Evolutionary conservation across 2,113 vertebrate genomes (phyloP).

Genomic region (Lepus europaeus): DNA sequence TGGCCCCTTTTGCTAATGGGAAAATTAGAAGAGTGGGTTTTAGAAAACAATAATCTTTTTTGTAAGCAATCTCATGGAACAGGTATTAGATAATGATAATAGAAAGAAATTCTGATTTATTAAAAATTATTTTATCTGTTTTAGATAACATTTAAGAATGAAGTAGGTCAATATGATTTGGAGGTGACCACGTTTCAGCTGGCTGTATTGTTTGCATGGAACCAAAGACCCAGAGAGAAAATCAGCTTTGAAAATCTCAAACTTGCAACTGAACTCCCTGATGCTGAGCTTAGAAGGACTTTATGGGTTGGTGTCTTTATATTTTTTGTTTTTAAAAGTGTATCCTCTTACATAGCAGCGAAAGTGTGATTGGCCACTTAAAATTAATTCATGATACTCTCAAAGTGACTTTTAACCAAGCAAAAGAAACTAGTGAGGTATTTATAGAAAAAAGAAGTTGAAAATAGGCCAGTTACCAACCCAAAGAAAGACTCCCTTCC

Average conservation of each 20-base stretch:
- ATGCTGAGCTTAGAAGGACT: conserved; percentile 98
- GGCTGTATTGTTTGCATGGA: conserved; percentile 98
- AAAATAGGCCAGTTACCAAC: conserved; percentile 33
- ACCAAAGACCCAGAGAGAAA: conserved; percentile 98
- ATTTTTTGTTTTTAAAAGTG: conserved; percentile 59
- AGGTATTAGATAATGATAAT: not conserved
- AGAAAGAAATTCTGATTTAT: not conserved
- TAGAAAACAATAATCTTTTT: conserved; percentile 24
- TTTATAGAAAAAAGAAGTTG: not conserved
- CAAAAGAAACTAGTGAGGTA: conserved; percentile 23
- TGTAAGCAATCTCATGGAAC: not conserved
- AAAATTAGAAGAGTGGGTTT: conserved; percentile 21
- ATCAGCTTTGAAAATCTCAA: conserved; percentile 99
- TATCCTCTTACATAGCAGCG: conserved; percentile 10
- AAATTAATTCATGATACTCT: conserved; percentile 45
- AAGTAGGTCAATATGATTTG: conserved; percentile 98
- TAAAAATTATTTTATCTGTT: conserved; percentile 56
- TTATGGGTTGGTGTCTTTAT: conserved; percentile 94
- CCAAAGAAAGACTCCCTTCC: not conserved
- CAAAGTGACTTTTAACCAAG: conserved; percentile 55
- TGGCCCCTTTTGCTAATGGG: conserved; percentile 3
- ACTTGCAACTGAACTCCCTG: conserved; percentile 97
- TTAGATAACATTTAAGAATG: conserved; percentile 99
- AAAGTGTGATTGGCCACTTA: not conserved
- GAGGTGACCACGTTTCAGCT: conserved; percentile 99